phyloP scores from a whole-genome alignment of 2,797 vertebrate genomes.

The Poeciliopsis infans region DNA sequence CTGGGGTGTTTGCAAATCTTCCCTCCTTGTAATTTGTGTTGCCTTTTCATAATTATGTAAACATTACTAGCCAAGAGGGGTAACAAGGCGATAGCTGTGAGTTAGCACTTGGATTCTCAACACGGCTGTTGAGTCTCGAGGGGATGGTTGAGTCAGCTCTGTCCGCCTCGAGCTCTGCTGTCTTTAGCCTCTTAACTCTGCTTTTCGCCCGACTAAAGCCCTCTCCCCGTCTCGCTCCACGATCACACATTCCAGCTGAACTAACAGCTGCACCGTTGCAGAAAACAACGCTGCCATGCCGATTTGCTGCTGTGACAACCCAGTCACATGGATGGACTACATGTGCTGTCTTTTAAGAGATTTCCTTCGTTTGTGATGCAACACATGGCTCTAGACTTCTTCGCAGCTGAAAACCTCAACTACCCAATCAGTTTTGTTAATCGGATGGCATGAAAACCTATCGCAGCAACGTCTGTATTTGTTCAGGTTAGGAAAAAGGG shows the following conservation, averaged over 20 bases:
- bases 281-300: slow-evolving; percentile 60
- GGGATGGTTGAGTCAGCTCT: slow-evolving; percentile 34
- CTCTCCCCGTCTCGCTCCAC: slow-evolving; percentile 28
- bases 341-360: slow-evolving; percentile 47
- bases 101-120: slow-evolving; percentile 56
- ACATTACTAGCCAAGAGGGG: slow-evolving; percentile 21
- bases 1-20: slow-evolving; percentile 18
- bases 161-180: slow-evolving; percentile 36
- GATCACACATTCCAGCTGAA: slow-evolving; percentile 72
- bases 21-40: slow-evolving; percentile 12
- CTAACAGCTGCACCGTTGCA: slow-evolving; percentile 76
- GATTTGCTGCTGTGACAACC: slow-evolving; percentile 48
- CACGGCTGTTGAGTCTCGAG: slow-evolving; percentile 50
- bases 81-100: slow-evolving; percentile 38
- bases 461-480: slow-evolving; percentile 57
- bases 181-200: slow-evolving; percentile 45
- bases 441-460: slow-evolving; percentile 44
- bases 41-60: slow-evolving; percentile 25
- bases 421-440: slow-evolving; percentile 44
- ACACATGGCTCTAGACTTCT: slow-evolving; percentile 37
- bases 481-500: slow-evolving; percentile 46
- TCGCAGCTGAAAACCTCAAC: slow-evolving; percentile 43
- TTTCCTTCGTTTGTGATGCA: slow-evolving; percentile 55
- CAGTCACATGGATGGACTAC: slow-evolving; percentile 53
- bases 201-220: slow-evolving; percentile 40